Conservation (phyloP, 2,888 invertebrate genomes). For the Brachyptera risi region DNA sequence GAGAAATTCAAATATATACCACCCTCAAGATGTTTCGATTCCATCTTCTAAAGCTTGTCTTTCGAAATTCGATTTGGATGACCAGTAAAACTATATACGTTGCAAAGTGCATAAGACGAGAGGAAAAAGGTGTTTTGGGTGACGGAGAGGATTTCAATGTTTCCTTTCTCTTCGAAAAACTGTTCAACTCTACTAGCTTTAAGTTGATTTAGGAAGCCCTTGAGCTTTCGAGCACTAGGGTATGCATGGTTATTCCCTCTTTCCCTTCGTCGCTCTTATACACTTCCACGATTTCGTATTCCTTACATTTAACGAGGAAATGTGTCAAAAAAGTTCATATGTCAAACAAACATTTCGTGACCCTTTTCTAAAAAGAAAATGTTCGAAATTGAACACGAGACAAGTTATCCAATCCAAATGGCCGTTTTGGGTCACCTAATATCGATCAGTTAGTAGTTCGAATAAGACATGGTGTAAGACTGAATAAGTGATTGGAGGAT, state of each 20-base stretch:
- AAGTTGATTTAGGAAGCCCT: slow-evolving; percentile 21
- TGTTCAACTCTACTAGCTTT: slow-evolving; percentile 6
- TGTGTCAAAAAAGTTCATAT: slow-evolving; percentile 25
- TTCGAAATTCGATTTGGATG: slow-evolving; percentile 29
- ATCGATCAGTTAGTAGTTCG: too few relatives aligned
- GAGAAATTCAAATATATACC: slow-evolving; percentile 20
- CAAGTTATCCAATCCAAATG: too few relatives aligned
- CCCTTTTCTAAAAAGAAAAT: slow-evolving; percentile 11
- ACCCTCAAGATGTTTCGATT: slow-evolving; percentile 21
- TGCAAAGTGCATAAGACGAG: not conserved
- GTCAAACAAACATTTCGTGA: slow-evolving; percentile 21
- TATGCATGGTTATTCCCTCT: too few relatives aligned
- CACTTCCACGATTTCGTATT: slow-evolving; percentile 21
- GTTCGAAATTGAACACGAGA: slow-evolving; percentile 9
- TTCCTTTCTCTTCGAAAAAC: not conserved
- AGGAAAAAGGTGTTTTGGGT: not conserved
- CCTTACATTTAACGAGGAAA: slow-evolving; percentile 17
- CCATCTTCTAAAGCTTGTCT: slow-evolving; percentile 6
- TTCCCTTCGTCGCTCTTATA: not conserved
- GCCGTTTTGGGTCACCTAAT: not conserved
- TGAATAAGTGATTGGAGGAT: too few relatives aligned
- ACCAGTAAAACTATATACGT: slow-evolving; percentile 23
- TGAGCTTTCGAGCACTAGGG: not conserved
- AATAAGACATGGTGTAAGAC: too few relatives aligned
- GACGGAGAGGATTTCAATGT: slow-evolving; percentile 9